Evolutionary conservation across 2,113 vertebrate genomes (phyloP).

Genomic region (Cryptotis parvus): DNA sequence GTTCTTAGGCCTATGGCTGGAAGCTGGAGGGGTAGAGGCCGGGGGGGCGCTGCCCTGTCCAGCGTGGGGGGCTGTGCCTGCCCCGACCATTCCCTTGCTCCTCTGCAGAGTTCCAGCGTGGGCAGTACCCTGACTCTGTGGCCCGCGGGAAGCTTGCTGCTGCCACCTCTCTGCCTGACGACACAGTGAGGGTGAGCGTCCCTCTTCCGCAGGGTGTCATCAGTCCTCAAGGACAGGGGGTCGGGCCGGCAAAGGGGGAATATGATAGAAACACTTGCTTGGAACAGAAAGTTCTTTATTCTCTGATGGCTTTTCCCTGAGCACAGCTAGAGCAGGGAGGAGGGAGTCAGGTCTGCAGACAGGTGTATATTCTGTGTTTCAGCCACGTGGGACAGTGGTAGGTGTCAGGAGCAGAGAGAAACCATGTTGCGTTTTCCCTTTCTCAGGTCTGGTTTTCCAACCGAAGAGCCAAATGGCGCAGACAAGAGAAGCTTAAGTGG

Average conservation of each 20-base stretch:
- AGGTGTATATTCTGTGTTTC: not conserved
- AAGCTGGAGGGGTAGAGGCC: not conserved
- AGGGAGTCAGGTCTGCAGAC: not conserved
- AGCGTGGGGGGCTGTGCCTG: no score
- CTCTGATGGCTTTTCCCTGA: not conserved
- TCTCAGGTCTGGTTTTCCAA: conserved; percentile 96
- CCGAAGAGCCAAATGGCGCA: conserved; percentile 94
- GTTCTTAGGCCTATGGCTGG: not conserved
- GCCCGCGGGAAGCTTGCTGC: conserved; percentile 90
- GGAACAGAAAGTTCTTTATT: not conserved
- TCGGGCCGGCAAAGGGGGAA: not conserved
- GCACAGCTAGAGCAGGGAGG: not conserved
- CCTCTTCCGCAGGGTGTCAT: accelerated
- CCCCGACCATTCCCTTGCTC: not conserved
- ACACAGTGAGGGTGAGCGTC: conserved; percentile 91
- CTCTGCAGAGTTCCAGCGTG: conserved; percentile 90
- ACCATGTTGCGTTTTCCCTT: not conserved
- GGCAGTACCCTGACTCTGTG: conserved; percentile 91
- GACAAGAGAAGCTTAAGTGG: conserved; percentile 91
- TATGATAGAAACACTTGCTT: not conserved
- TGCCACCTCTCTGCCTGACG: conserved; percentile 89
- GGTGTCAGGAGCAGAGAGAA: not conserved
- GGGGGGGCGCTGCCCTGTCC: not conserved
- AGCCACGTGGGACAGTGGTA: no score
- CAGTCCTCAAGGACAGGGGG: not conserved